Percentiles rank a stretch among this genome's conserved stretches.
Conservation (phyloP, 2,113 vertebrate genomes). For the Struthio camelus region DNA sequence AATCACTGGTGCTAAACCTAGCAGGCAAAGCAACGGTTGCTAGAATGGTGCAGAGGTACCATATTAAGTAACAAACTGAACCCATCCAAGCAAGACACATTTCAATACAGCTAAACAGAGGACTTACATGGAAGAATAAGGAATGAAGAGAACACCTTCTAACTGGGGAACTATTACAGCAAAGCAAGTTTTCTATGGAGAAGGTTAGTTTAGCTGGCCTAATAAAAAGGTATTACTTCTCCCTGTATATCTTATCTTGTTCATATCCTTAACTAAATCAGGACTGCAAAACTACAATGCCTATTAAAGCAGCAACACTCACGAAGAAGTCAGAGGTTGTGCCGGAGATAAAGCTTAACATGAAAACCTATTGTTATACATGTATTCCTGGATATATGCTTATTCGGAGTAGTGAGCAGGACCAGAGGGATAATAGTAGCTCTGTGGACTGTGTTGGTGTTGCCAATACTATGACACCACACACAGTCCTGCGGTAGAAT, state of each 20-base stretch:
- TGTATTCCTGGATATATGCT: background rate
- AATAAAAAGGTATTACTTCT: background rate
- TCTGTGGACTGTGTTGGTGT: background rate
- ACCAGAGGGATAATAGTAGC: background rate
- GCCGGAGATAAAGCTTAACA: background rate
- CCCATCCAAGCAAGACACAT: background rate
- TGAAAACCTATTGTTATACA: background rate
- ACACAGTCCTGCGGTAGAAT: background rate
- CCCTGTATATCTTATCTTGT: background rate
- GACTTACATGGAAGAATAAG: background rate
- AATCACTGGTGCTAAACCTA: background rate
- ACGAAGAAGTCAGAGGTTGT: background rate
- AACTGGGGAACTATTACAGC: background rate
- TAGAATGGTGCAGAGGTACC: background rate
- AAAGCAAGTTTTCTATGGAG: background rate
- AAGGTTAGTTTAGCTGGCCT: background rate
- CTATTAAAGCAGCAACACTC: background rate
- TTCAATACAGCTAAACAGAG: background rate
- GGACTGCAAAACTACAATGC: background rate
- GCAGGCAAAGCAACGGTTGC: background rate
- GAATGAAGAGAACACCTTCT: background rate
- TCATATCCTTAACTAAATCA: background rate
- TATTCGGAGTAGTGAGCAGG: background rate
- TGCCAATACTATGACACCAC: too few species aligned
- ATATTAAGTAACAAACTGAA: background rate